Conservation (phyloP, 2,113 vertebrate species). For the Cnemophilus loriae region DNA sequence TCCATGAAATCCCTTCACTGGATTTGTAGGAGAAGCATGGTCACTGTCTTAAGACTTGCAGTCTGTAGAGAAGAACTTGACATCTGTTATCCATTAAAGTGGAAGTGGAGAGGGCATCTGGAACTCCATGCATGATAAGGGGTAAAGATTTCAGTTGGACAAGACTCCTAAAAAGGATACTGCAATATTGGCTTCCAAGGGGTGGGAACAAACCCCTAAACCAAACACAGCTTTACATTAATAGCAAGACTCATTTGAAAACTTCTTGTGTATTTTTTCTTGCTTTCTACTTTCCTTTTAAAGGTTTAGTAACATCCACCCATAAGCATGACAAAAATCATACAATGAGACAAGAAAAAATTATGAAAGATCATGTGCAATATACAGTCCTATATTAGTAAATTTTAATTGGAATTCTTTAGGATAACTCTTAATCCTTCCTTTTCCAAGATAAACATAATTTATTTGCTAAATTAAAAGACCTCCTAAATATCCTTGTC, state of each 20-base stretch:
- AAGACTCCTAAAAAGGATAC: neutral
- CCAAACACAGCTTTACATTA: neutral
- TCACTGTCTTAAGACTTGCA: neutral
- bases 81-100: conserved; percentile 2
- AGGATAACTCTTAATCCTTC: neutral
- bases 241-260: neutral
- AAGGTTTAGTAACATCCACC: neutral
- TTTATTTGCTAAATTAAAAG: neutral
- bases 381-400: neutral
- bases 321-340: neutral
- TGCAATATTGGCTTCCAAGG: neutral
- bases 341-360: neutral
- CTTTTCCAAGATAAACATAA: neutral
- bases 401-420: neutral
- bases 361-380: neutral
- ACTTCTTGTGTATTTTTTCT: neutral
- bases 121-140: neutral
- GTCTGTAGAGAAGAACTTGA: neutral
- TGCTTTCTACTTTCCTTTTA: neutral
- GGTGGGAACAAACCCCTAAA: neutral
- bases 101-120: neutral
- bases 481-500: neutral
- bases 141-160: neutral
- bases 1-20: neutral
- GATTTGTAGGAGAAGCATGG: neutral